These are phyloP conservation scores for Spilogale gracilis DNA, from an alignment of 2,113 vertebrate genomes.

Conservation along the genomic window DNA sequence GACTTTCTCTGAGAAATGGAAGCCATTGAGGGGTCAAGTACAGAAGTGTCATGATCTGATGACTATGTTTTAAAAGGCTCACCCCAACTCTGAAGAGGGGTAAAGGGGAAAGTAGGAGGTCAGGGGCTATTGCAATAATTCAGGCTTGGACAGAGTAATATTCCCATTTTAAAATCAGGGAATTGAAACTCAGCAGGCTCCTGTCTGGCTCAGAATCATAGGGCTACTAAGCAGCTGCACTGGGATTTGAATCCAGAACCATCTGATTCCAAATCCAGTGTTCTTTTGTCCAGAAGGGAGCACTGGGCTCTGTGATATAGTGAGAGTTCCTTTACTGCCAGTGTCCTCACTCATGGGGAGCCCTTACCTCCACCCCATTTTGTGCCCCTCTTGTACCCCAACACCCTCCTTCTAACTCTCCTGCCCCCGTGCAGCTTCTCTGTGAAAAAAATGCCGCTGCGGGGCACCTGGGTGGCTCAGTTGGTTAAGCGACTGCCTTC, in stretches of 20 bases:
- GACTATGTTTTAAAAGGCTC: background rate
- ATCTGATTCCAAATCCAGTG: background rate
- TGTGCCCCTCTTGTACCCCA: fast-evolving
- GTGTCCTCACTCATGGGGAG: background rate
- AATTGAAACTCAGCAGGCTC: background rate
- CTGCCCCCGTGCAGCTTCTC: background rate
- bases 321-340: background rate
- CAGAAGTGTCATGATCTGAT: background rate
- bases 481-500: too few relatives aligned
- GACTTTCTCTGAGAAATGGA: background rate
- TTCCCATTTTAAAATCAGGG: background rate
- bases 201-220: background rate
- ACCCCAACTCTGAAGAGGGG: background rate
- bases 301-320: background rate
- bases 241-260: background rate
- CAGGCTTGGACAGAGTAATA: background rate
- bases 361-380: background rate
- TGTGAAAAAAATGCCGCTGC: background rate
- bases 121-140: background rate
- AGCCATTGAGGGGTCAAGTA: background rate
- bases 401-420: background rate
- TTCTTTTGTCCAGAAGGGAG: background rate
- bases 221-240: background rate
- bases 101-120: background rate
- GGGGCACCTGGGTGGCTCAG: too few relatives aligned